Percentiles rank a stretch among this genome's conserved stretches.
phyloP scores from a whole-genome alignment of 1,140 invertebrate species.

The Drosophila pallidifrons region DNA sequence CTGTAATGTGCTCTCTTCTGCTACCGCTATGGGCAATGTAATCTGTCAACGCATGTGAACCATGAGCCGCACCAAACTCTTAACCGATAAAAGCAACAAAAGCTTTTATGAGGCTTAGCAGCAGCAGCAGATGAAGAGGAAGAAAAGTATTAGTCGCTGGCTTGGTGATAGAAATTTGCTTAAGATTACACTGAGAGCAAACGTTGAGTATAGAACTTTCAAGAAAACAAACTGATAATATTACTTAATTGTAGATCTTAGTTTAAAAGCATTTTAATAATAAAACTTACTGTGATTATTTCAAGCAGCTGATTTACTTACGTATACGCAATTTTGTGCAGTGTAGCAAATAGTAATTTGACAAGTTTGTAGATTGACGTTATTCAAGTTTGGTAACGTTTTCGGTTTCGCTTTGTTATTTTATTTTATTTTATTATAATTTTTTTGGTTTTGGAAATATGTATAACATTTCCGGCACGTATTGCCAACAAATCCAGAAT shows the following conservation, averaged over 20 bases:
- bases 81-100: constrained; percentile 48
- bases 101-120: constrained; percentile 25
- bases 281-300: background rate
- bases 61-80: constrained; percentile 12
- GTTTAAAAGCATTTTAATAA: background rate
- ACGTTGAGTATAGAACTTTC: background rate
- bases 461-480: constrained; percentile 46
- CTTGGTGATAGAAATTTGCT: constrained; percentile 61
- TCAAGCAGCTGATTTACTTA: background rate
- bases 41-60: constrained; percentile 29
- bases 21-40: constrained; percentile 6
- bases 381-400: constrained; percentile 43
- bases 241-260: background rate
- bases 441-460: constrained; percentile 21
- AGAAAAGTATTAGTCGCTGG: constrained; percentile 26
- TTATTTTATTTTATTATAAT: background rate
- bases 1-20: constrained; percentile 1
- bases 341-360: constrained; percentile 49
- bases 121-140: constrained; percentile 5
- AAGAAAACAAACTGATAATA: background rate
- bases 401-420: constrained; percentile 13
- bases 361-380: constrained; percentile 61
- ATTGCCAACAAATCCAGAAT: constrained; percentile 19
- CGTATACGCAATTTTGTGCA: constrained; percentile 1
- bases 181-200: constrained; percentile 18